Evolutionary conservation across 2,113 vertebrate genomes (phyloP).

Genomic region (Eleginops maclovinus): DNA sequence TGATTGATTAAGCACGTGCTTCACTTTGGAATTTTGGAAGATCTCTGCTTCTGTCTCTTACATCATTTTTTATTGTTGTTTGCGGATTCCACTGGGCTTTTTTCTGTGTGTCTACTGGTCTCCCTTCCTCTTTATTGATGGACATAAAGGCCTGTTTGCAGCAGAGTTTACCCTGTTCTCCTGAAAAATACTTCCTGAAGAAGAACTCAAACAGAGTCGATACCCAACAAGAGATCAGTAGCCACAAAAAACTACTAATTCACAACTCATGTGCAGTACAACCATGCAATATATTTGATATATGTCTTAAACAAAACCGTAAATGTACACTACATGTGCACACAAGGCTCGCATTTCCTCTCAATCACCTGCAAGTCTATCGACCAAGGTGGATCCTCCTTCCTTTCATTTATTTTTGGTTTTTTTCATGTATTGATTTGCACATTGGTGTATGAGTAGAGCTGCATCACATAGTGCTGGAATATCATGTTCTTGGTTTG

Average conservation of each 20-base stretch:
- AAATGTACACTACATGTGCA: constrained; percentile 36
- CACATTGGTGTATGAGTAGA: constrained; percentile 64
- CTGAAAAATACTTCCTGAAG: constrained; percentile 69
- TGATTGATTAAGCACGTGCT: constrained; percentile 50
- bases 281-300: not conserved
- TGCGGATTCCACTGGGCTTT: constrained; percentile 6
- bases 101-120: constrained; percentile 35
- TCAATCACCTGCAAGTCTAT: constrained; percentile 77
- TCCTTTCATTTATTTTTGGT: constrained; percentile 75
- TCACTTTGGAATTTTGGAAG: constrained; percentile 21
- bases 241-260: constrained; percentile 49
- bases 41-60: constrained; percentile 27
- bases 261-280: constrained; percentile 24
- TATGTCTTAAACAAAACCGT: constrained; percentile 25
- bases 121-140: constrained; percentile 70
- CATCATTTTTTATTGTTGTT: constrained; percentile 10
- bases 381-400: constrained; percentile 72
- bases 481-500: constrained; percentile 73
- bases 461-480: constrained; percentile 52
- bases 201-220: constrained; percentile 60
- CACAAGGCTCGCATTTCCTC: constrained; percentile 57
- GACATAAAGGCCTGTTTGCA: constrained; percentile 57
- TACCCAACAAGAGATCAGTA: constrained; percentile 53
- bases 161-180: constrained; percentile 37
- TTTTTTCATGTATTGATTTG: constrained; percentile 75